Base-by-base conservation (phyloP, 2,797 vertebrate species). In the Cyclura pinguis region DNA sequence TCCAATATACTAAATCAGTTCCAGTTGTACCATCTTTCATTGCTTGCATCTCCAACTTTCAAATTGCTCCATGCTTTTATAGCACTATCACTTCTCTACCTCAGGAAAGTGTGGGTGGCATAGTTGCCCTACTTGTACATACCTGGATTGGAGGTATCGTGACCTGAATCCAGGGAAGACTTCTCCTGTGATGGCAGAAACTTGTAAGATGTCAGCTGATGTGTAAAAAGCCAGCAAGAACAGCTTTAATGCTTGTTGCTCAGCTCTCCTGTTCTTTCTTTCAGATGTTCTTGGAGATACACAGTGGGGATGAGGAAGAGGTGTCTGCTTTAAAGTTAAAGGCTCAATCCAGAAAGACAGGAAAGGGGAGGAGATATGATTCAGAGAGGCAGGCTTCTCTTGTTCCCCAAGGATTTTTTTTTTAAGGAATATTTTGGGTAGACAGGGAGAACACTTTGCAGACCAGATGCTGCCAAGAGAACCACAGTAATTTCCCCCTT, bases 311-410 rank as follows among this genome's bases (percentile, higher is more conserved):
- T 83, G 59, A 42, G 85, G 86, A 95, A 90, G 91, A 94, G 95
- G 57, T 73, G 62, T 42, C 89, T 93, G 92, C 95, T 92, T 89
- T 57, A 76, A 57, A 77, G 10, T 32, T 35, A 69, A 55, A 82
- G 69, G 35, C 50, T 87, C 92, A 93, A 87, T 73, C 87, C 84
- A 57, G 80, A 80, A 87, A 0, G 0, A 57, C 77, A 0, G 47
- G 91, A 95, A 96, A 89, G 89, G 92, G 94, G 94, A 91, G 94
- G 95, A 76, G 95, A 94, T 90, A n/a, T 69, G 47, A 59, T 80
- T 89, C 64, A 77, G 84, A 93, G 88, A 95, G 83, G 89, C 88
- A 92, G 91, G 90, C 78, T 91, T 91, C 83, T 90, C 76, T 64
- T 88, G 87, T 32, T 76, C 89, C 20, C 52, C 0, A 93, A 94